Conservation (phyloP, 2,113 vertebrate genomes). For the Emydocephalus ijimae region DNA sequence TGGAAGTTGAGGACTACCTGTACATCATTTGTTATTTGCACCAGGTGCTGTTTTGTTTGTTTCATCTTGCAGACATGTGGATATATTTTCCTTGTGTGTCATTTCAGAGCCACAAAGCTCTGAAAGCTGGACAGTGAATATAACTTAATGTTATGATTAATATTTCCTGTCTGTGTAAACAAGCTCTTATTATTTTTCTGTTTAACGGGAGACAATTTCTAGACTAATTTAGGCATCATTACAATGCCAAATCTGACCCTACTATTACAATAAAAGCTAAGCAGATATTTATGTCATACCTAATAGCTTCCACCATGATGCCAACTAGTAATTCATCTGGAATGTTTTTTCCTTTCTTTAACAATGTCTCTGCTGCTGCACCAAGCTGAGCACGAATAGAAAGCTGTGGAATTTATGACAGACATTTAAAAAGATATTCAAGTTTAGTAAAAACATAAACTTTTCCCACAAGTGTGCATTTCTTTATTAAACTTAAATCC, state of each 20-base stretch:
- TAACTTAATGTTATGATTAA: not conserved
- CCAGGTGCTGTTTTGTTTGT: not conserved
- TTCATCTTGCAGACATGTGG: not conserved
- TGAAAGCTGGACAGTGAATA: not conserved
- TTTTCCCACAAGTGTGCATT: not conserved
- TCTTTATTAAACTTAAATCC: not conserved
- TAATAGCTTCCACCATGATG: slow-evolving; percentile 81
- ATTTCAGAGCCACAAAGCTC: not conserved
- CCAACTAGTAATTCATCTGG: slow-evolving; percentile 77
- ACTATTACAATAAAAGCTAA: not conserved
- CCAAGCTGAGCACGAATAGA: slow-evolving; percentile 74
- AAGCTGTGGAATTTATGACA: slow-evolving; percentile 61
- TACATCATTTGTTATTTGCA: not conserved
- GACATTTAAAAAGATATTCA: not conserved
- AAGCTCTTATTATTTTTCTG: not conserved
- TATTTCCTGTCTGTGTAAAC: not conserved
- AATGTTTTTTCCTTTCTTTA: slow-evolving; percentile 77
- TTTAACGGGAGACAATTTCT: not conserved
- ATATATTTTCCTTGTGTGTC: not conserved
- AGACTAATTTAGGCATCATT: not conserved
- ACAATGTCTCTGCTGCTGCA: slow-evolving; percentile 64
- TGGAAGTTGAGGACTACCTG: not conserved
- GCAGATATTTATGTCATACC: slow-evolving; percentile 66
- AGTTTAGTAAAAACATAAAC: slow-evolving; percentile 4
- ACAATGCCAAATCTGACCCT: not conserved